phyloP scores from a whole-genome alignment of 2,888 invertebrate species.

The Agonum fuliginosum region DNA sequence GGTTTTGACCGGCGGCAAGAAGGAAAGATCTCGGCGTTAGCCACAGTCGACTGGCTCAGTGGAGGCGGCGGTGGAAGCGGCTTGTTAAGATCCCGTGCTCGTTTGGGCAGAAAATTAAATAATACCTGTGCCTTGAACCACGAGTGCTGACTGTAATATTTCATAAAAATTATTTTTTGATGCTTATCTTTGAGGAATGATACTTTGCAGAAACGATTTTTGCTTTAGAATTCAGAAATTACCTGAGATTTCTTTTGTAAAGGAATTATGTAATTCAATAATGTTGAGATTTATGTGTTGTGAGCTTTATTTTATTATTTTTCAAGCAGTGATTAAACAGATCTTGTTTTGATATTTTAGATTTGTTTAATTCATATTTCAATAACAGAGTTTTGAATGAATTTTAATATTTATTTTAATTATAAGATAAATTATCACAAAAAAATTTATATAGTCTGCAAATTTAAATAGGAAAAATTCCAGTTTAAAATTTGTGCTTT shows the following conservation, averaged over 20 bases:
- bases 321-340: neutral
- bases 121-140: slow-evolving; percentile 65
- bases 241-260: slow-evolving; percentile 22
- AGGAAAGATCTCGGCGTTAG: slow-evolving; percentile 40
- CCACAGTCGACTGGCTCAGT: slow-evolving; percentile 17
- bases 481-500: neutral
- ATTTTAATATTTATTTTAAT: neutral
- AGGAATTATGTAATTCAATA: no score
- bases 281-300: slow-evolving; percentile 15
- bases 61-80: neutral
- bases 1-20: slow-evolving; percentile 44
- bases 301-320: neutral
- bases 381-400: slow-evolving; percentile 7
- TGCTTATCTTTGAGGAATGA: slow-evolving; percentile 52
- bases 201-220: slow-evolving; percentile 16
- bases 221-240: neutral
- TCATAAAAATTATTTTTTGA: slow-evolving; percentile 52
- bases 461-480: no score
- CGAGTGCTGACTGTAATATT: slow-evolving; percentile 48
- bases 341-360: slow-evolving; percentile 25
- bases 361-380: slow-evolving; percentile 31
- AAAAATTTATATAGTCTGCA: no score
- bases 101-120: slow-evolving; percentile 72
- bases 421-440: no score
- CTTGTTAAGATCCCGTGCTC: slow-evolving; percentile 64